These are phyloP conservation scores for Esox masquinongy DNA, from an alignment of 2,797 vertebrate genomes.

Conservation along the genomic window DNA sequence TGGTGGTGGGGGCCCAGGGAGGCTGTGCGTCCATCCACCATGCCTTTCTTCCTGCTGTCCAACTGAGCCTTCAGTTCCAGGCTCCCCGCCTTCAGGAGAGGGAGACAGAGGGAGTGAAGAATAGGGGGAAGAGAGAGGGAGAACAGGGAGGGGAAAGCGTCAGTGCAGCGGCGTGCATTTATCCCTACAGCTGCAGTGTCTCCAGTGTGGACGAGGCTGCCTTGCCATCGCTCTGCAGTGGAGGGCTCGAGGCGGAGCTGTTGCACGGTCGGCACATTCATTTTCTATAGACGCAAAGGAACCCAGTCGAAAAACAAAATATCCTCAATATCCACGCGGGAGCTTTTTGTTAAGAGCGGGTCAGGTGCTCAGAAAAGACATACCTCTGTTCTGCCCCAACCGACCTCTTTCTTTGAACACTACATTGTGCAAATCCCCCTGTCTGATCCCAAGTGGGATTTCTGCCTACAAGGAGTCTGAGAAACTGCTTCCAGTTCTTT, in stretches of 20 bases:
- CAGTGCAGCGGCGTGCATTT: constrained; percentile 31
- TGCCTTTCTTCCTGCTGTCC: constrained; percentile 71
- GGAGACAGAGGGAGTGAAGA: constrained; percentile 7
- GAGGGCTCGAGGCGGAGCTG: constrained; percentile 29
- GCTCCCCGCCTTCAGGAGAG: constrained; percentile 68
- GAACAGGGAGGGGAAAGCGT: constrained; percentile 2
- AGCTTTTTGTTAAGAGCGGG: constrained; percentile 31
- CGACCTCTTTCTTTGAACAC: background rate
- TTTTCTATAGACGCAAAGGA: constrained; percentile 37
- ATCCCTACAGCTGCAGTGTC: constrained; percentile 38
- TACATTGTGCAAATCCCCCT: constrained; percentile 19
- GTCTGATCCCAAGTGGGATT: constrained; percentile 48
- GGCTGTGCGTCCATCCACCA: constrained; percentile 65
- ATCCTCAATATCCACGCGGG: constrained; percentile 36
- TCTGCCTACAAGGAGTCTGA: constrained; percentile 39
- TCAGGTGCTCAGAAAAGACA: constrained; percentile 21
- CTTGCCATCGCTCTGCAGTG: constrained; percentile 29
- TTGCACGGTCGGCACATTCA: constrained; percentile 41
- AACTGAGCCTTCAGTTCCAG: constrained; percentile 73
- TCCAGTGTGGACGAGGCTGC: constrained; percentile 26
- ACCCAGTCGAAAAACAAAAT: background rate
- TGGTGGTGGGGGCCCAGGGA: constrained; percentile 68
- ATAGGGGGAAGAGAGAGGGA: constrained; percentile 31
- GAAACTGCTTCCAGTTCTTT: constrained; percentile 13
- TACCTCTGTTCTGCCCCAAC: background rate